Evolutionary conservation across 2,797 vertebrate genomes (phyloP).

Genomic region (Naso thynnoides): DNA sequence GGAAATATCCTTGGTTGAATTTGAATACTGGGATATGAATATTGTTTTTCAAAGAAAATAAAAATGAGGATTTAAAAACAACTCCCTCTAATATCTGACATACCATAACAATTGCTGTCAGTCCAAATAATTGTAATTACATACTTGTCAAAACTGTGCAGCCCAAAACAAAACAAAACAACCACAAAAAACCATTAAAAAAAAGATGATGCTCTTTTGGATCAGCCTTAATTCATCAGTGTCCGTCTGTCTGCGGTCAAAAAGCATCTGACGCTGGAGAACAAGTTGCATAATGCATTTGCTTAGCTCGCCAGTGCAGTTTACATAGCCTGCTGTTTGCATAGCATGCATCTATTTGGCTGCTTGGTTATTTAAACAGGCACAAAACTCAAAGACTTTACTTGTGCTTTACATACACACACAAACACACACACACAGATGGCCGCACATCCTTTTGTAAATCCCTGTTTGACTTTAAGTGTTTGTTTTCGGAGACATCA

Average conservation of each 20-base stretch:
- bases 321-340: constrained; percentile 80
- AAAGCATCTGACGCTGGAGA: constrained; percentile 48
- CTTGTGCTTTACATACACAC: constrained; percentile 46
- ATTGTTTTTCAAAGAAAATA: too few relatives aligned
- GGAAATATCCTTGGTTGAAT: too few relatives aligned
- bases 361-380: constrained; percentile 66
- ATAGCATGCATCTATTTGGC: constrained; percentile 68
- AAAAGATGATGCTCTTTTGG: too few relatives aligned
- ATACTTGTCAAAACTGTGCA: too few relatives aligned
- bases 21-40: too few relatives aligned
- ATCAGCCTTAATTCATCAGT: too few relatives aligned
- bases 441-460: not conserved
- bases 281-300: constrained; percentile 79
- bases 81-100: too few relatives aligned
- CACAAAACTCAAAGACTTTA: constrained; percentile 38
- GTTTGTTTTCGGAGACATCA: constrained; percentile 34
- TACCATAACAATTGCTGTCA: too few relatives aligned
- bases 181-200: too few relatives aligned
- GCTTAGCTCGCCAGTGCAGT: constrained; percentile 66
- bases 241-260: constrained; percentile 2
- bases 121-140: too few relatives aligned
- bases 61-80: too few relatives aligned
- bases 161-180: too few relatives aligned
- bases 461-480: constrained; percentile 10
- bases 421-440: constrained; percentile 2